Percentiles rank a stretch among this genome's conserved stretches.
Evolutionary conservation across 2,888 invertebrate genomes (phyloP).

Genomic region (Calliphora vomitoria): DNA sequence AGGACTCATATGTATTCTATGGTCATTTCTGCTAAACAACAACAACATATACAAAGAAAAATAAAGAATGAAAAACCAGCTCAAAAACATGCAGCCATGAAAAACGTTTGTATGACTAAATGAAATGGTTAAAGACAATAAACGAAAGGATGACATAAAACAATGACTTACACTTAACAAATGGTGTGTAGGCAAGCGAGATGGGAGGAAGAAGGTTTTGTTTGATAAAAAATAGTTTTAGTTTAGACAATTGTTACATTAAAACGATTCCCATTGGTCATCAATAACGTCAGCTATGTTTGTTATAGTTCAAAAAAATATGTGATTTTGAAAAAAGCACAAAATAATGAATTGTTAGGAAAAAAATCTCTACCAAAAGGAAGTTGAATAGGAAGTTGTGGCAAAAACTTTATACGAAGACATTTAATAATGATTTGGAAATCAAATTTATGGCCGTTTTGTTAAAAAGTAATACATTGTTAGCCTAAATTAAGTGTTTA

Average conservation of each 20-base stretch:
- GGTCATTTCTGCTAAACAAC: constrained; percentile 52
- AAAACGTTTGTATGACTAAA: constrained; percentile 62
- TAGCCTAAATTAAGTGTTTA: no score
- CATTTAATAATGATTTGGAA: constrained; percentile 33
- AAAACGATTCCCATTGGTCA: constrained; percentile 70
- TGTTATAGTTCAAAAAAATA: constrained; percentile 48
- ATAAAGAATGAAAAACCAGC: constrained; percentile 43
- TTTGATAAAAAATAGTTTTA: constrained; percentile 54
- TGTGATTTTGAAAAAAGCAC: neutral
- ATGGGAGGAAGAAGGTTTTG: neutral
- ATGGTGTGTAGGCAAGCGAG: neutral
- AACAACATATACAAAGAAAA: neutral
- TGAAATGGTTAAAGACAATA: constrained; percentile 67
- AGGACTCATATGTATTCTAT: constrained; percentile 69
- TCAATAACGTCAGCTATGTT: constrained; percentile 68
- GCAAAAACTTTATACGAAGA: neutral
- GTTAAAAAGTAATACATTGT: neutral
- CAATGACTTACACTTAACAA: constrained; percentile 48
- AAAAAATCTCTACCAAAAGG: neutral
- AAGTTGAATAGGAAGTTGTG: constrained; percentile 58
- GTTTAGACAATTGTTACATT: constrained; percentile 69
- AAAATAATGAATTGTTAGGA: constrained; percentile 19
- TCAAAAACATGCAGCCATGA: constrained; percentile 57
- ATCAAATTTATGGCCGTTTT: constrained; percentile 31
- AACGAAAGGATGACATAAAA: constrained; percentile 59